Evolutionary conservation across 2,888 invertebrate genomes (phyloP).

Genomic region (Lamellibrachia satsuma): DNA sequence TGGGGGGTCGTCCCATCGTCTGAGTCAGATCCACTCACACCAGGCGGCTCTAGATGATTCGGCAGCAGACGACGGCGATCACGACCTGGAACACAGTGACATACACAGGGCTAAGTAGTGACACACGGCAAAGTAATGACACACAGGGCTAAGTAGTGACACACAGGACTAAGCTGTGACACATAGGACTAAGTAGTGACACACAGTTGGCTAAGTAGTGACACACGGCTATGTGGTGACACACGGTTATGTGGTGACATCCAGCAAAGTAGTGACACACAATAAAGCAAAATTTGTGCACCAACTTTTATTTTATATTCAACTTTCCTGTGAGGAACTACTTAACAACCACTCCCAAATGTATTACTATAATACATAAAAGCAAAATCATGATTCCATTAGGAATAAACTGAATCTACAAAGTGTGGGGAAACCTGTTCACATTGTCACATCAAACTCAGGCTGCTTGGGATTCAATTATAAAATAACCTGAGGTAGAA

Average conservation of each 20-base stretch:
- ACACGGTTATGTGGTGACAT: background rate
- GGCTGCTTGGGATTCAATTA: too few relatives aligned
- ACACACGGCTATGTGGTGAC: background rate
- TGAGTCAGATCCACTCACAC: background rate
- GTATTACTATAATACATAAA: too few relatives aligned
- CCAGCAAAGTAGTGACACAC: background rate
- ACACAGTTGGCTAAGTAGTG: background rate
- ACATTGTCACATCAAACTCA: too few relatives aligned
- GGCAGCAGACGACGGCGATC: conserved; percentile 26
- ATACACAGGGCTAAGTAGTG: background rate
- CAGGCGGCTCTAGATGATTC: background rate
- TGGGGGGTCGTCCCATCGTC: conserved; percentile 45
- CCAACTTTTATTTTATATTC: too few relatives aligned
- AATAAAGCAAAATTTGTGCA: background rate
- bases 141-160: background rate
- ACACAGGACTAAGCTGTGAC: background rate
- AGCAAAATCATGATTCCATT: too few relatives aligned
- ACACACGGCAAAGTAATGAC: background rate
- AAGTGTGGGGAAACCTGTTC: too few relatives aligned
- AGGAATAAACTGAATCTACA: too few relatives aligned
- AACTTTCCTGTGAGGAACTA: too few relatives aligned
- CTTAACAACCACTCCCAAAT: too few relatives aligned
- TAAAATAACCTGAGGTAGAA: too few relatives aligned
- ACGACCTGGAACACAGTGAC: conserved; percentile 24
- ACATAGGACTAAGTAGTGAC: background rate